A percentile compares a stretch with the other conserved stretches of the same genome.
phyloP scores from a whole-genome alignment of 37 sponge, comb jelly and placozoan species.

The Haliclona indistincta region DNA sequence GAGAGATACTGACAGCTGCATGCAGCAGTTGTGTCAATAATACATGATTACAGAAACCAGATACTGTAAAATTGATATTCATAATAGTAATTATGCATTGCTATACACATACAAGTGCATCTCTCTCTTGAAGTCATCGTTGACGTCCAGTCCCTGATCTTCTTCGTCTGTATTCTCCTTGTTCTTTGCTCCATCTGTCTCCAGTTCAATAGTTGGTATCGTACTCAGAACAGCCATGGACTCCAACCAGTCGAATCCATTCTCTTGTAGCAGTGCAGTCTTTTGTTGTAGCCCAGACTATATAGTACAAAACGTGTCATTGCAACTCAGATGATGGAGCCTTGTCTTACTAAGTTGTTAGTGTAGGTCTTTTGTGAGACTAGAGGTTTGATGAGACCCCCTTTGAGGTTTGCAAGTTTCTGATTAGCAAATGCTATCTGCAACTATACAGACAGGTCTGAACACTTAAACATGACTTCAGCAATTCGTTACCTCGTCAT shows the following conservation, averaged over 20 bases:
- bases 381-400: slow-evolving; percentile 44
- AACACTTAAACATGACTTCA: not conserved
- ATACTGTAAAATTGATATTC: not conserved
- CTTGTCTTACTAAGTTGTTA: slow-evolving; percentile 63
- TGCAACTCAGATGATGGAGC: not conserved
- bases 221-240: slow-evolving; percentile 47
- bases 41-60: not conserved
- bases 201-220: not conserved
- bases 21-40: not conserved
- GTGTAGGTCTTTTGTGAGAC: slow-evolving; percentile 55
- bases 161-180: slow-evolving; percentile 25
- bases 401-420: slow-evolving; percentile 44
- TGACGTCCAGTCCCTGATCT: slow-evolving; percentile 33
- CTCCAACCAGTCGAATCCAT: slow-evolving; percentile 67
- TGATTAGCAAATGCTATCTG: slow-evolving; percentile 52
- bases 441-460: slow-evolving; percentile 38
- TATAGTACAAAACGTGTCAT: not conserved
- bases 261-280: slow-evolving; percentile 25
- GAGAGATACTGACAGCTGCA: not conserved
- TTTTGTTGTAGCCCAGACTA: slow-evolving; percentile 44
- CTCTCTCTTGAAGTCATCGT: slow-evolving; percentile 91
- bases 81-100: not conserved
- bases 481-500: not conserved
- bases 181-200: not conserved
- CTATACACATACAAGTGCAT: slow-evolving; percentile 74